Conservation (phyloP, 1,140 invertebrate genomes). For the Gonioctena quinquepunctata region DNA sequence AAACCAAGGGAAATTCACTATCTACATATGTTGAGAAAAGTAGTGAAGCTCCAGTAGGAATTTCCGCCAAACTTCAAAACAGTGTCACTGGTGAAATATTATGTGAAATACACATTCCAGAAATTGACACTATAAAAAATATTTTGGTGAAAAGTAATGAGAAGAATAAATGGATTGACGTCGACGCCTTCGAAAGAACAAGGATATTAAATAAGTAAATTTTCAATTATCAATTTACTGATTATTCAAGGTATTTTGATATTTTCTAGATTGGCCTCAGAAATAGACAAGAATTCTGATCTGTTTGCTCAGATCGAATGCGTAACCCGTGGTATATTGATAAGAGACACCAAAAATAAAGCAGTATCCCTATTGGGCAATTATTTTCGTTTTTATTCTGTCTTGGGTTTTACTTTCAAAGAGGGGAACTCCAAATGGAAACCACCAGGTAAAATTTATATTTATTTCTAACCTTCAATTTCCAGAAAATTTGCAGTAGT, state of each 20-base stretch:
- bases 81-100: conserved; percentile 13
- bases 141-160: conserved; percentile 10
- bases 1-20: conserved; percentile 18
- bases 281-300: conserved; percentile 37
- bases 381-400: conserved; percentile 47
- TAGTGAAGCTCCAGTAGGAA: conserved; percentile 14
- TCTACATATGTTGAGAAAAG: conserved; percentile 17
- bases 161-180: conserved; percentile 16
- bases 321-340: conserved; percentile 35
- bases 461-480: background rate
- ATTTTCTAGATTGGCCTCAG: conserved; percentile 37
- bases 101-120: conserved; percentile 19
- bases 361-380: conserved; percentile 31
- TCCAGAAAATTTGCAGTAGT: too few species aligned
- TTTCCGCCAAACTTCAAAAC: background rate
- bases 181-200: conserved; percentile 13
- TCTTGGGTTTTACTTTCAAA: conserved; percentile 37
- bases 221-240: background rate
- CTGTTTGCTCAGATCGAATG: conserved; percentile 47
- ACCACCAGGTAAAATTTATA: conserved; percentile 21
- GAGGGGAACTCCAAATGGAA: conserved; percentile 35
- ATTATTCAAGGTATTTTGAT: background rate
- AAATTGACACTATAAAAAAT: conserved; percentile 11
- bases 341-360: conserved; percentile 39
- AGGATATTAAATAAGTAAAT: conserved; percentile 25